Percentiles rank a stretch among this genome's conserved stretches.
Conservation (phyloP, 2,797 vertebrate genomes). For the Diceros bicornis region DNA sequence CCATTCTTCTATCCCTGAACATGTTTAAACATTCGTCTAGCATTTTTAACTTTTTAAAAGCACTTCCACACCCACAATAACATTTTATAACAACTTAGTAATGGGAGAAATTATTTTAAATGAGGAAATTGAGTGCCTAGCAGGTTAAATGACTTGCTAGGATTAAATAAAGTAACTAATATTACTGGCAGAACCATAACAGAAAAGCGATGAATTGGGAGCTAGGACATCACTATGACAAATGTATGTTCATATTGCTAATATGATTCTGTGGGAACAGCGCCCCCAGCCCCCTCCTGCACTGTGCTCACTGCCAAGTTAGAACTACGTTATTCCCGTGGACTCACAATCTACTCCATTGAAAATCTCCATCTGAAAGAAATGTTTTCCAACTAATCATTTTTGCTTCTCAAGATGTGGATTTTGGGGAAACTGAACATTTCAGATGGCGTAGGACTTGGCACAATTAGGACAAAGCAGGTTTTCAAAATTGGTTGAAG, state of each 20-base stretch:
- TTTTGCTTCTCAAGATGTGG: neutral
- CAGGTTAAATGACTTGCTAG: neutral
- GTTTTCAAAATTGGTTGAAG: slow-evolving; percentile 57
- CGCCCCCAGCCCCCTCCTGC: neutral
- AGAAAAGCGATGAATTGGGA: neutral
- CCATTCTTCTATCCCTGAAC: neutral
- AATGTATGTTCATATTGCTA: neutral
- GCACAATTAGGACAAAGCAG: neutral
- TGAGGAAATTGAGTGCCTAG: neutral
- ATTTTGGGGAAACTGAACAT: neutral
- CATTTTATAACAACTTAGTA: neutral
- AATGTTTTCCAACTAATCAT: neutral
- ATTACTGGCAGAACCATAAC: neutral
- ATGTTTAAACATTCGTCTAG: neutral
- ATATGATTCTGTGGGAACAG: neutral
- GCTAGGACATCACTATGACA: neutral
- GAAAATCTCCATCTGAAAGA: slow-evolving; percentile 5
- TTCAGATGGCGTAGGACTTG: slow-evolving; percentile 23
- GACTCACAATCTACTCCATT: neutral
- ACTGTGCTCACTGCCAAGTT: neutral
- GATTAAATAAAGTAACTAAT: neutral
- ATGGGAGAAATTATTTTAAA: slow-evolving; percentile 28
- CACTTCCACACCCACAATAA: neutral
- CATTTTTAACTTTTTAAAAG: neutral
- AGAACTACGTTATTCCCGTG: neutral